These are phyloP conservation scores for Xiphophorus couchianus DNA, from an alignment of 2,113 vertebrate species.

Conservation along the genomic window DNA sequence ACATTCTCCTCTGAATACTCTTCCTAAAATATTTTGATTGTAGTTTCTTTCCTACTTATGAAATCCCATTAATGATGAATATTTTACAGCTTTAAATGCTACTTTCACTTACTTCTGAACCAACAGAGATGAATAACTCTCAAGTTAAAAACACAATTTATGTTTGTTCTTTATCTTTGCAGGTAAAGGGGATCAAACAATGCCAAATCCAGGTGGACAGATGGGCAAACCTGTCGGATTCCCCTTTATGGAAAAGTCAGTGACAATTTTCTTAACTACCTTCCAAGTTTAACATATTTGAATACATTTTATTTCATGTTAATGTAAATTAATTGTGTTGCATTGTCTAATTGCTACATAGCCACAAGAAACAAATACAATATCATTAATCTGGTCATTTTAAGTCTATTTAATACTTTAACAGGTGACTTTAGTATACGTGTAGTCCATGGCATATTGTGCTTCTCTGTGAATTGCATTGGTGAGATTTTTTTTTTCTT, in stretches of 20 bases:
- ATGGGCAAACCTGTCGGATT: slow-evolving; percentile 58
- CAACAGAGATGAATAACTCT: no score
- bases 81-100: no score
- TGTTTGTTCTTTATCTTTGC: not conserved
- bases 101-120: no score
- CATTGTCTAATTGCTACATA: not conserved
- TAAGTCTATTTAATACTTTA: no score
- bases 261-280: not conserved
- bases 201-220: slow-evolving; percentile 60
- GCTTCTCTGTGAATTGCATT: not conserved
- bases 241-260: slow-evolving; percentile 70
- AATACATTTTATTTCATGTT: not conserved
- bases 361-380: no score
- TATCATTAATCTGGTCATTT: no score
- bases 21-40: not conserved
- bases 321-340: not conserved
- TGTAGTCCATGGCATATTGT: not conserved
- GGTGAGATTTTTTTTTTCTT: no score
- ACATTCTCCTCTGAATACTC: no score
- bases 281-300: not conserved
- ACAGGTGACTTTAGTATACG: not conserved
- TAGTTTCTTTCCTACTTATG: not conserved
- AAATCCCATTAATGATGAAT: not conserved
- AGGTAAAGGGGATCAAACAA: slow-evolving; percentile 69
- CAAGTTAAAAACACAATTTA: not conserved